These are phyloP conservation scores for Adineta ricciae DNA, from an alignment of 2,888 invertebrate genomes.

Conservation along the genomic window DNA sequence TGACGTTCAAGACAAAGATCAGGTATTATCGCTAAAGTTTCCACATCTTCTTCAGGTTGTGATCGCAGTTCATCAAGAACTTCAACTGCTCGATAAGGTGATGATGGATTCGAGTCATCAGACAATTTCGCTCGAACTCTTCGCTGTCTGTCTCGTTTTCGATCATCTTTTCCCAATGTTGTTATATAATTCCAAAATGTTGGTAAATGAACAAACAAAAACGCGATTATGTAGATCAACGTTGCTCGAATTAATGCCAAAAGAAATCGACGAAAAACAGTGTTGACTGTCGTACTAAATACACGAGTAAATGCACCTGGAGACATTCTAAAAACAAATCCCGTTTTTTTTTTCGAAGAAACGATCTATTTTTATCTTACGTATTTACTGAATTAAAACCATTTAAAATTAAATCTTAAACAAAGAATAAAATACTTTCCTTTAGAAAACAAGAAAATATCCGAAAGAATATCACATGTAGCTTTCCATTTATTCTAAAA, in stretches of 20 bases:
- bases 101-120: background rate
- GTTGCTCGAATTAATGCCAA: background rate
- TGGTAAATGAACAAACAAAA: constrained; percentile 24
- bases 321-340: background rate
- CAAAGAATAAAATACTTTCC: no score
- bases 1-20: background rate
- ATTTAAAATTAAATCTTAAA: no score
- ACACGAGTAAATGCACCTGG: background rate
- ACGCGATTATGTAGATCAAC: background rate
- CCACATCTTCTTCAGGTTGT: background rate
- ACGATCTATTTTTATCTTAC: no score
- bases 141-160: background rate
- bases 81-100: background rate
- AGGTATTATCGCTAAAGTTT: background rate
- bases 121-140: background rate
- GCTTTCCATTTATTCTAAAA: no score
- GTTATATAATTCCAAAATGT: background rate
- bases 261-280: background rate
- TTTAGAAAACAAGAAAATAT: no score
- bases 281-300: background rate
- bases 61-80: background rate
- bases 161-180: background rate
- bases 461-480: no score
- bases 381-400: no score
- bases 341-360: background rate